Conservation (phyloP, 1,140 invertebrate species). For the Hypothenemus hampei region DNA sequence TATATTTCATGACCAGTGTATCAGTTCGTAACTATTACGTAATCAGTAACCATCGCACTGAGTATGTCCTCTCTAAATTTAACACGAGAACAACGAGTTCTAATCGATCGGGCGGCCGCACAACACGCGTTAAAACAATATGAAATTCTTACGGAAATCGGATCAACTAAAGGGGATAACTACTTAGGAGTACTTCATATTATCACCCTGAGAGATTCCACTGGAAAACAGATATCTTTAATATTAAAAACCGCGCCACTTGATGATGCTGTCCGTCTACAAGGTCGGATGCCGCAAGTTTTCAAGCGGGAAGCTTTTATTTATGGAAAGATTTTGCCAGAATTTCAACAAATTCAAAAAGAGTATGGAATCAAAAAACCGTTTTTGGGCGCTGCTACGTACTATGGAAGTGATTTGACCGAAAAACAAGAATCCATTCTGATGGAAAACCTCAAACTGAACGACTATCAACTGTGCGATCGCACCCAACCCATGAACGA, state of each 20-base stretch:
- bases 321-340: conserved; percentile 26
- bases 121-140: conserved; percentile 22
- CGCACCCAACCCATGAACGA: conserved; percentile 46
- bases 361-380: conserved; percentile 23
- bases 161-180: conserved; percentile 32
- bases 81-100: conserved; percentile 10
- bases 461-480: conserved; percentile 47
- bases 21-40: no score
- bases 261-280: conserved; percentile 20
- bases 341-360: conserved; percentile 24
- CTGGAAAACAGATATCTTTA: conserved; percentile 17
- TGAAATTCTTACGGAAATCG: conserved; percentile 17
- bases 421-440: conserved; percentile 49
- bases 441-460: conserved; percentile 49
- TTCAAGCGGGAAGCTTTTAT: conserved; percentile 33
- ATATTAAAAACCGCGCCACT: conserved; percentile 30
- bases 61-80: no score
- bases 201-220: conserved; percentile 18
- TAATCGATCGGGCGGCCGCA: conserved; percentile 20
- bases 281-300: conserved; percentile 17
- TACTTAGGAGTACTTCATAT: conserved; percentile 31
- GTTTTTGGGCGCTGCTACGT: conserved; percentile 39
- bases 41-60: no score
- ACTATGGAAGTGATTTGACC: conserved; percentile 40
- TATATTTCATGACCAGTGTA: no score